Percentiles rank a stretch among this genome's conserved stretches.
Conservation (phyloP, 2,113 vertebrate genomes). For the Saguinus midas region DNA sequence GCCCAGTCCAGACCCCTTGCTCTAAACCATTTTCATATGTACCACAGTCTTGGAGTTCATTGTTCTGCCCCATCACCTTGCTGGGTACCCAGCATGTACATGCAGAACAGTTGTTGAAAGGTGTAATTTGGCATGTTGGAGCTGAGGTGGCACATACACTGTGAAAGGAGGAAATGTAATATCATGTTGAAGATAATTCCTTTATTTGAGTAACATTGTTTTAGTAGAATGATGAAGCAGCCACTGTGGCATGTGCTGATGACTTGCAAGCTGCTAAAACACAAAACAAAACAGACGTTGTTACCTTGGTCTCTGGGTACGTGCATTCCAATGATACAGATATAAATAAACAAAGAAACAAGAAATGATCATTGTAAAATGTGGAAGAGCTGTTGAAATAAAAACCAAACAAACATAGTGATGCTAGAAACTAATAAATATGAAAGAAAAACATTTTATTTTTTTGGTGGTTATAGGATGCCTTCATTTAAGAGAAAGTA, state of each 20-base stretch:
- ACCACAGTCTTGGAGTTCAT: neutral
- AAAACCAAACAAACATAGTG: neutral
- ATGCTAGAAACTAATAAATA: neutral
- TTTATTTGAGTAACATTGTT: neutral
- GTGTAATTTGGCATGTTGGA: neutral
- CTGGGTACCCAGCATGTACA: neutral
- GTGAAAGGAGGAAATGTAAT: neutral
- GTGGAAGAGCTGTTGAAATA: neutral
- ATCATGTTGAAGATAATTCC: neutral
- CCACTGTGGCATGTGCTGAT: neutral
- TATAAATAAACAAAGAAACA: neutral
- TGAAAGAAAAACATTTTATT: neutral
- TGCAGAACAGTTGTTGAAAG: neutral
- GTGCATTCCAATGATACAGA: neutral
- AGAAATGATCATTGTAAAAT: neutral
- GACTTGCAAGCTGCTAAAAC: neutral
- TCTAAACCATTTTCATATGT: neutral
- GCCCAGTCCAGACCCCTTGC: neutral
- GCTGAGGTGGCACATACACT: neutral
- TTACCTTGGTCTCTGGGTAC: neutral
- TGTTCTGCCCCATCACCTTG: neutral
- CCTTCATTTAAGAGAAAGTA: neutral
- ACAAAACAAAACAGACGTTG: neutral
- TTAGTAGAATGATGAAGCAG: neutral
- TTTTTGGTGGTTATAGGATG: neutral